Percentiles rank a stretch among this genome's conserved stretches.
These are phyloP conservation scores for Tinea trinotella DNA, from an alignment of 2,888 invertebrate species.

Conservation along the genomic window DNA sequence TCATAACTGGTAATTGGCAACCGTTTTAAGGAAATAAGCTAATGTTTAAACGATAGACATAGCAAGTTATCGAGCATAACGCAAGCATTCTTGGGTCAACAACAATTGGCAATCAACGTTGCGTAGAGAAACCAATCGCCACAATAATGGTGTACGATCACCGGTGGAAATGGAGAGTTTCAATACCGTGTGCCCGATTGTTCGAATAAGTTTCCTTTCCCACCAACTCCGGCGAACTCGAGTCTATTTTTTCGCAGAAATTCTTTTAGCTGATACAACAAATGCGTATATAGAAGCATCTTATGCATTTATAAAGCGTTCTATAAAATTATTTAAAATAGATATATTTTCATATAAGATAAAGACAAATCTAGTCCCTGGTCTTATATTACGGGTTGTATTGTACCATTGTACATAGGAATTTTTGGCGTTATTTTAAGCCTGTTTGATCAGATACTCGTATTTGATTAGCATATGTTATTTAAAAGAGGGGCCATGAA, in stretches of 20 bases:
- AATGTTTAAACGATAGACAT: too few species aligned
- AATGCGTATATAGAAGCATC: background rate
- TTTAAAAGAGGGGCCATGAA: constrained; percentile 29
- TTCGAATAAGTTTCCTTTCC: constrained; percentile 44
- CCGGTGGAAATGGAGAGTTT: constrained; percentile 38
- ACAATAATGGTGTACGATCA: constrained; percentile 22
- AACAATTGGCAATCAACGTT: constrained; percentile 15
- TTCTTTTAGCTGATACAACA: background rate
- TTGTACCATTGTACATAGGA: background rate
- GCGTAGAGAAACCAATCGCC: constrained; percentile 28
- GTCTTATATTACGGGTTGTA: too few species aligned
- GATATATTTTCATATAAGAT: too few species aligned
- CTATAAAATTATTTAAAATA: too few species aligned
- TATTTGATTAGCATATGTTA: constrained; percentile 20
- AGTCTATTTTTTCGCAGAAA: background rate
- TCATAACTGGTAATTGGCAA: too few species aligned
- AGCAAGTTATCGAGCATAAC: background rate
- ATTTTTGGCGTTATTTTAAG: background rate
- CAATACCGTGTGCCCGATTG: constrained; percentile 38
- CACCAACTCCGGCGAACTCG: constrained; percentile 25
- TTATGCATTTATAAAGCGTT: background rate
- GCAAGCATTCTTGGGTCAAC: constrained; percentile 23
- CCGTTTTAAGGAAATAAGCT: too few species aligned
- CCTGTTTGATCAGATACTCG: background rate
- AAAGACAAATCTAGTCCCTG: too few species aligned